These are phyloP conservation scores for Pristionchus fissidentatus DNA, from an alignment of 2,888 invertebrate species.

Conservation along the genomic window DNA sequence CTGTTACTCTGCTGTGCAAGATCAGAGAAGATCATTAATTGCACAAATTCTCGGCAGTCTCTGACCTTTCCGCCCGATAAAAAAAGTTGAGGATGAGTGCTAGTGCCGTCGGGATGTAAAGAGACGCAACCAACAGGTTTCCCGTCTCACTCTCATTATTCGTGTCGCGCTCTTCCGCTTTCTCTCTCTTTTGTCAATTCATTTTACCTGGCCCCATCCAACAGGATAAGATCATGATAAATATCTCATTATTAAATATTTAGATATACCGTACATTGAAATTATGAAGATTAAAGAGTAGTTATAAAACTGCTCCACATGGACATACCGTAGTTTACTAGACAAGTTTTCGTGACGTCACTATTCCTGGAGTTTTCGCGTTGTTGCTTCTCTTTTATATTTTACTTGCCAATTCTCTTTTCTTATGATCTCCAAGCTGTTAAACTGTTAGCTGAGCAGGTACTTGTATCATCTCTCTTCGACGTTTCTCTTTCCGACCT, in stretches of 20 bases:
- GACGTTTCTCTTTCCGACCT: background rate
- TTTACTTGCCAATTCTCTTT: no score
- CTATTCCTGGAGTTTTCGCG: background rate
- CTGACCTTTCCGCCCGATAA: background rate
- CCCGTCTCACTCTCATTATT: constrained; percentile 25
- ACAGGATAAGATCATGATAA: background rate
- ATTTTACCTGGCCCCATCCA: background rate
- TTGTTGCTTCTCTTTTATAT: background rate
- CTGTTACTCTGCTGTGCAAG: background rate
- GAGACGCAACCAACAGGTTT: constrained; percentile 33
- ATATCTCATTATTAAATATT: background rate
- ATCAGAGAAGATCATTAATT: constrained; percentile 9
- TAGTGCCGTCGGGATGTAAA: constrained; percentile 42
- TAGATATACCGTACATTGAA: background rate
- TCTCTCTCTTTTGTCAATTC: constrained; percentile 1
- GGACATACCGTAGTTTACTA: background rate
- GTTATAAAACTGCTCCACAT: background rate
- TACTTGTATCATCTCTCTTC: background rate
- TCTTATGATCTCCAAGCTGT: background rate
- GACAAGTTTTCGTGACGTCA: constrained; percentile 13
- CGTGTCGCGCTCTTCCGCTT: constrained; percentile 22
- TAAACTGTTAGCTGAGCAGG: background rate
- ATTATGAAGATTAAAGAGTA: background rate
- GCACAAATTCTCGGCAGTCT: constrained; percentile 11
- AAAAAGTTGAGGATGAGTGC: constrained; percentile 20